A percentile compares a stretch with the other conserved stretches of the same genome.
phyloP scores from a whole-genome alignment of 1,140 invertebrate genomes.

The Drosophila rhopaloa region DNA sequence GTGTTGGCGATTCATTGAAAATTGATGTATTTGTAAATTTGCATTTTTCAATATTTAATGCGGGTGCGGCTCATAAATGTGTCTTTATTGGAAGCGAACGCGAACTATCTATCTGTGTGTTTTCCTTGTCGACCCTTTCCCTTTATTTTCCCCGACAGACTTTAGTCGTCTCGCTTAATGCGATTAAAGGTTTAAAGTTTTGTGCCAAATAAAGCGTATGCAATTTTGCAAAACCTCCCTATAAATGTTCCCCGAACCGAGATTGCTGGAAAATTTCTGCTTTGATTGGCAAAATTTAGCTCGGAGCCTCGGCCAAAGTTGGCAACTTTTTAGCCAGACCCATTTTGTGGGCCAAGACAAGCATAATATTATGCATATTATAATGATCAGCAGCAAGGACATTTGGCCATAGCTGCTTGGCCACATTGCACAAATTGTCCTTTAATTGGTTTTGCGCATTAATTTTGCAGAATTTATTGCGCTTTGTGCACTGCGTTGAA shows the following conservation, averaged over 20 bases:
- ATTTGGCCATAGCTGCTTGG: constrained; percentile 29
- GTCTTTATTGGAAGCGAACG: background rate
- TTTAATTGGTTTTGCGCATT: constrained; percentile 80
- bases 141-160: constrained; percentile 31
- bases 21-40: constrained; percentile 79
- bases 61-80: constrained; percentile 23
- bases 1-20: constrained; percentile 73
- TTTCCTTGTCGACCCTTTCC: background rate
- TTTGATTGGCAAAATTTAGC: constrained; percentile 57
- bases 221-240: background rate
- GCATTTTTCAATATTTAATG: constrained; percentile 77
- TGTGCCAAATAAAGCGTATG: constrained; percentile 73
- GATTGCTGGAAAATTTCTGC: constrained; percentile 45
- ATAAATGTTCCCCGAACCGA: constrained; percentile 3
- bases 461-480: constrained; percentile 81
- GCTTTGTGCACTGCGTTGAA: constrained; percentile 25
- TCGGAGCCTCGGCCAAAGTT: constrained; percentile 40
- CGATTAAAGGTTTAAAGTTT: constrained; percentile 82
- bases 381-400: constrained; percentile 64
- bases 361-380: constrained; percentile 76
- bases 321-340: constrained; percentile 46
- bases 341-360: constrained; percentile 56
- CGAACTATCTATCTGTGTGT: background rate
- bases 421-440: constrained; percentile 63
- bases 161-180: constrained; percentile 71